Base-by-base conservation (phyloP, 2,113 vertebrate species). In the Lanius collurio region DNA sequence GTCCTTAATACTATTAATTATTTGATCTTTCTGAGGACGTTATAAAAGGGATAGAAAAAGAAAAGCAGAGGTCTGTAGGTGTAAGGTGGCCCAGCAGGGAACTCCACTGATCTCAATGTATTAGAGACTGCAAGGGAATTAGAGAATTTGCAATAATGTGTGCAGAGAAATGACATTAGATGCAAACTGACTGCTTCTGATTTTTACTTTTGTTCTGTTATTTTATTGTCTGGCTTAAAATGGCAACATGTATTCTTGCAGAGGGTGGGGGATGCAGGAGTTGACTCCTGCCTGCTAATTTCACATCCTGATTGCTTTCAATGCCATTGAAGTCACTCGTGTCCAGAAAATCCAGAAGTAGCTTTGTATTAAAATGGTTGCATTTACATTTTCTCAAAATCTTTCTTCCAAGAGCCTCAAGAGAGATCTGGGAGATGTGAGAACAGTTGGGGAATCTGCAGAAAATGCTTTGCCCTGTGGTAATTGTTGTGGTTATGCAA, bases 1-100 rank as follows among this genome's bases (percentile, higher is more conserved):
- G 83, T 95, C 91, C 92, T 98, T 97, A 97, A 97, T 96, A 59
- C 31, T 35, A 63, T 91, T 97, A 97, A 97, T 92, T 85, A 96
- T 97, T 96, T 97, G 95, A 97, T 98, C 95, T 97, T 97, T 96
- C 91, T 86, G 87, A 88, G 90, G 75, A 84, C 39, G 41, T 73
- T 91, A 71, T 91, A 67, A 94, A 97, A 96, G 81, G 37, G 49
- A 42, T 8, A 27, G 56, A 78, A 92, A 93, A 70, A 87, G 70
- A 88, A 94, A 75, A 31, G 77, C 33, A 80, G 79, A 55, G 68
- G 85, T 89, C 53, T 91, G 94, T 87, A 96, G 94, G 91, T 96
- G 81, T 70, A 96, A 96, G 94, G 94, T 97, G 93, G 78, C 96
- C n/a, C 97, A 96, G 93, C 79, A 64, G 97, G 97, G 59, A 93